These are phyloP conservation scores for Aporophyla lueneburgensis DNA, from an alignment of 2,888 invertebrate genomes.

Conservation along the genomic window DNA sequence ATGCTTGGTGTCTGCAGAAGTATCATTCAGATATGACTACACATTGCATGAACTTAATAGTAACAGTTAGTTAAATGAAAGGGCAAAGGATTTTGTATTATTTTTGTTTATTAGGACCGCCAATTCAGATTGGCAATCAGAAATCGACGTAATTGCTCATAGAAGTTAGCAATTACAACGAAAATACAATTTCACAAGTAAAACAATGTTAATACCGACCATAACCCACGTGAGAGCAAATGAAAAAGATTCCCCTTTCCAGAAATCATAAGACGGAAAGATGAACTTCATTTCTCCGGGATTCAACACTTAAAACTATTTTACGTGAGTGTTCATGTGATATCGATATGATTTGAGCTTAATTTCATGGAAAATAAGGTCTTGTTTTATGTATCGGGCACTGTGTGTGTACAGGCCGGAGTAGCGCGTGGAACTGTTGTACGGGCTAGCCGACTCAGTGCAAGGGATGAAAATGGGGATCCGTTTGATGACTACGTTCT, in stretches of 20 bases:
- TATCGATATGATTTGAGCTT: not conserved
- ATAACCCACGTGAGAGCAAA: accelerated
- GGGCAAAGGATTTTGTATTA: not conserved
- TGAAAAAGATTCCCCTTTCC: not conserved
- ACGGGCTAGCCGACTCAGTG: conserved; percentile 12
- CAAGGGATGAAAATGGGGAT: conserved; percentile 25
- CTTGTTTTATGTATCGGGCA: not conserved
- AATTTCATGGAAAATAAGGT: not conserved
- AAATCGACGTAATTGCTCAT: no score
- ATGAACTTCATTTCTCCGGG: not conserved
- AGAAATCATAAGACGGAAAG: not conserved
- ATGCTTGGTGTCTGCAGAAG: no score
- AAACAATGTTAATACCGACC: not conserved
- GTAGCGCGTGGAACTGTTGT: conserved; percentile 42
- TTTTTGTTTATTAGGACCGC: not conserved
- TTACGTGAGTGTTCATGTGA: no score
- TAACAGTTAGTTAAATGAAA: not conserved
- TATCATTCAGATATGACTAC: not conserved
- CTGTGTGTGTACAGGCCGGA: not conserved
- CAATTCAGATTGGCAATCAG: conserved; percentile 2
- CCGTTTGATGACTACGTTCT: not conserved
- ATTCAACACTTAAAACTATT: conserved; percentile 11
- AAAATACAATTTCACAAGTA: no score
- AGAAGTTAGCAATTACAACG: no score
- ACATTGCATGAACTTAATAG: not conserved